These are phyloP conservation scores for Patella caerulea DNA, from an alignment of 2,888 invertebrate genomes.

Conservation along the genomic window DNA sequence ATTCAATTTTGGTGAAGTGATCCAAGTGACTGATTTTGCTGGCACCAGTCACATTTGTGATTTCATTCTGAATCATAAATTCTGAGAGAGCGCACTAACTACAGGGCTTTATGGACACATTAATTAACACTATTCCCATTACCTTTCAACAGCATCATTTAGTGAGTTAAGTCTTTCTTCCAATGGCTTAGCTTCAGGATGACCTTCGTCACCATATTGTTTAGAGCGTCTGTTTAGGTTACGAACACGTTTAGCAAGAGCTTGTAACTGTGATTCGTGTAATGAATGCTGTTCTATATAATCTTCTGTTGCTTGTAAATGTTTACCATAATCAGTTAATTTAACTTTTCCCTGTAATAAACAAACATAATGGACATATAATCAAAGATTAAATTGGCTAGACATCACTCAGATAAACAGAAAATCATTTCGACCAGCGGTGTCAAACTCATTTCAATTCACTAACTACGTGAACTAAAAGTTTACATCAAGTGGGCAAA, in stretches of 20 bases:
- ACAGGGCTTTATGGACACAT: no score
- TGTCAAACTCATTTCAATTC: no score
- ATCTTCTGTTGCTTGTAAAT: slow-evolving; percentile 94
- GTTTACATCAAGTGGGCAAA: no score
- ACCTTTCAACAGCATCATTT: slow-evolving; percentile 83
- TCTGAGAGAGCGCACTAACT: not conserved
- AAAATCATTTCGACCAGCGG: no score
- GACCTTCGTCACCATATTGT: slow-evolving; percentile 90
- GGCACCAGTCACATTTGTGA: no score
- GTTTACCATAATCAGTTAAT: slow-evolving; percentile 92
- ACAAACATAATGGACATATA: not conserved
- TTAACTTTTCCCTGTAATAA: slow-evolving; percentile 77
- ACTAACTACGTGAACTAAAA: no score
- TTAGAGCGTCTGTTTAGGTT: slow-evolving; percentile 92
- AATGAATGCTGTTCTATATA: slow-evolving; percentile 93
- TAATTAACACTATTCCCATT: not conserved
- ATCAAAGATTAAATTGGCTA: not conserved
- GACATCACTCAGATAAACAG: not conserved
- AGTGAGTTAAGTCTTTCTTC: slow-evolving; percentile 83
- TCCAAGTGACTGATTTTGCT: no score
- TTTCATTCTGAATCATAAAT: no score
- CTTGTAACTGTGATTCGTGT: slow-evolving; percentile 90
- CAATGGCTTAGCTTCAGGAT: slow-evolving; percentile 73
- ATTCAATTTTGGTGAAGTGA: no score
- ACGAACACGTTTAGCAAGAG: slow-evolving; percentile 87